These are phyloP conservation scores for Margaritifera margaritifera DNA, from an alignment of 2,888 invertebrate species.

Conservation along the genomic window DNA sequence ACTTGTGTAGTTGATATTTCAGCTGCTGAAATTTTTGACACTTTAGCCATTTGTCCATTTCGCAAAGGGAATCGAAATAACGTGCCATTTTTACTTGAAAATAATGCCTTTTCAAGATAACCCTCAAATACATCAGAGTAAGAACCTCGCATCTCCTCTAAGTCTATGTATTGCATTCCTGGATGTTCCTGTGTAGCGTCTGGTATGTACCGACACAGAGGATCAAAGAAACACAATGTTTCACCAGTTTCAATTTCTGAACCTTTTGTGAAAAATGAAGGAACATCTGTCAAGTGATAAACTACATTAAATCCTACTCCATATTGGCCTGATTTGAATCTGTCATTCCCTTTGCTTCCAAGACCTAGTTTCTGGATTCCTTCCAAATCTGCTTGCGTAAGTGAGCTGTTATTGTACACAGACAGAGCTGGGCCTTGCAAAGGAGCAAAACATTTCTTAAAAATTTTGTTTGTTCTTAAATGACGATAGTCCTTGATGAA, in stretches of 20 bases:
- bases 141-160: conserved; percentile 17
- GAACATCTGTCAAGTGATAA: conserved; percentile 60
- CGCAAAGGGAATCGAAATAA: conserved; percentile 43
- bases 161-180: conserved; percentile 28
- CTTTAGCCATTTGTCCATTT: conserved; percentile 37
- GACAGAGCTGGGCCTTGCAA: conserved; percentile 59
- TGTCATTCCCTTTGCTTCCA: conserved; percentile 57
- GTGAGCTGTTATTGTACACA: conserved; percentile 53
- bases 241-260: conserved; percentile 38
- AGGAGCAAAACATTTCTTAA: conserved; percentile 44
- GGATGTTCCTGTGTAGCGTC: conserved; percentile 26
- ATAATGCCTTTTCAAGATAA: conserved; percentile 32
- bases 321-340: conserved; percentile 57
- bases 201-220: conserved; percentile 57
- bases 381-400: conserved; percentile 47
- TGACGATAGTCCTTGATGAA: conserved; percentile 54
- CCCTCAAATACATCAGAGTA: conserved; percentile 34
- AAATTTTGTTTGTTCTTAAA: conserved; percentile 23
- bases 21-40: conserved; percentile 47
- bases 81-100: conserved; percentile 22
- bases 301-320: conserved; percentile 64
- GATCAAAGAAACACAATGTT: conserved; percentile 64
- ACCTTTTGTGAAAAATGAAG: conserved; percentile 52
- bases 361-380: conserved; percentile 58
- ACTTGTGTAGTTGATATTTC: conserved; percentile 11